A percentile compares a stretch with the other conserved stretches of the same genome.
Evolutionary conservation across 2,888 invertebrate species (phyloP).

Genomic region (Cheilosia variabilis): DNA sequence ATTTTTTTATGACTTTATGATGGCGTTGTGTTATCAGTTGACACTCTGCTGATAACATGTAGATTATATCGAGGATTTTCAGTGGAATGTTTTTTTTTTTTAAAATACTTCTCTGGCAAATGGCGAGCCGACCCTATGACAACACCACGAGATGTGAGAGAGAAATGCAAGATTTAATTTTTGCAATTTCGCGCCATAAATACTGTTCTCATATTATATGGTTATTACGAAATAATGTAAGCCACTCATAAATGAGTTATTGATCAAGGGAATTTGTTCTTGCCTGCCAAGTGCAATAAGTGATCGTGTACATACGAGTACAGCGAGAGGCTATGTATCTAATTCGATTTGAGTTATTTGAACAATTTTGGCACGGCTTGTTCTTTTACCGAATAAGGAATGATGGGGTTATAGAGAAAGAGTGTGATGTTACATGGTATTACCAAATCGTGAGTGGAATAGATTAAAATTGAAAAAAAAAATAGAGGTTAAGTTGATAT

Average conservation of each 20-base stretch:
- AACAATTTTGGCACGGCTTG: background rate
- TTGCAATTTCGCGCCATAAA: background rate
- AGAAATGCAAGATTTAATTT: background rate
- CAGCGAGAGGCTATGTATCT: slow-evolving; percentile 1
- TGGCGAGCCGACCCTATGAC: too few species aligned
- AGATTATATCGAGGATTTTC: slow-evolving; percentile 42
- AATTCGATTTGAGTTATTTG: slow-evolving; percentile 2
- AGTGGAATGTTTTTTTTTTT: too few species aligned
- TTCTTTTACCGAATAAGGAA: background rate
- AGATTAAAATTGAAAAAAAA: too few species aligned
- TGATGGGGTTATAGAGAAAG: background rate
- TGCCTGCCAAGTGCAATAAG: slow-evolving; percentile 28
- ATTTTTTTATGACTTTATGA: slow-evolving; percentile 49
- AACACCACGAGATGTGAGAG: background rate
- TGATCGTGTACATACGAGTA: background rate
- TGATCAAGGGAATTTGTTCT: slow-evolving; percentile 38
- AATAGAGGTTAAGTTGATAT: too few species aligned
- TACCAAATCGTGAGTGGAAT: too few species aligned
- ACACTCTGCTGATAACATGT: slow-evolving; percentile 50
- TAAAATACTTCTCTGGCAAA: too few species aligned
- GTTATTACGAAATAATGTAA: slow-evolving; percentile 22
- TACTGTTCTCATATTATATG: background rate
- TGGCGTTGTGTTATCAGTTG: slow-evolving; percentile 59
- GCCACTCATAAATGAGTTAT: slow-evolving; percentile 48
- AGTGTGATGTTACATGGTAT: background rate